These are phyloP conservation scores for Tympanoctomys barrerae DNA, from an alignment of 2,797 vertebrate genomes.

Conservation along the genomic window DNA sequence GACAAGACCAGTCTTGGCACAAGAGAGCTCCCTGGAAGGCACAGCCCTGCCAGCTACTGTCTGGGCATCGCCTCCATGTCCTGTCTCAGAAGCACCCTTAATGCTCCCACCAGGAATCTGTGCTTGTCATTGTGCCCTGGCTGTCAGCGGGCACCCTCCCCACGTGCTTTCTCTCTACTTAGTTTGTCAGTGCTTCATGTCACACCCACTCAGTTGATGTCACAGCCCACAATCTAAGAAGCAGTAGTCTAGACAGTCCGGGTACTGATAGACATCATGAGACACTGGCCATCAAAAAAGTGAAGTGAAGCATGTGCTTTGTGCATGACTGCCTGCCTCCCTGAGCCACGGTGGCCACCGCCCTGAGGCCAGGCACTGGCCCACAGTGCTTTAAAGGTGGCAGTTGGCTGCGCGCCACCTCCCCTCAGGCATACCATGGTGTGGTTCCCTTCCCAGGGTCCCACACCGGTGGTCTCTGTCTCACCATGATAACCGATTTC, in stretches of 20 bases:
- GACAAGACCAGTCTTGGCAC: not conserved
- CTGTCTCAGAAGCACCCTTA: not conserved
- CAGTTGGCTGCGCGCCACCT: fast-evolving
- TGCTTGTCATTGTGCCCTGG: fast-evolving
- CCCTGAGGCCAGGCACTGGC: not conserved
- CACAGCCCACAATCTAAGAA: not conserved
- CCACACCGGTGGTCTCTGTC: not conserved
- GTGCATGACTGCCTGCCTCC: slow-evolving; percentile 11
- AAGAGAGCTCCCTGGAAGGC: not conserved
- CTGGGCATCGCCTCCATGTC: fast-evolving
- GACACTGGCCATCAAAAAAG: slow-evolving; percentile 37
- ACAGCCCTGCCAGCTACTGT: not conserved
- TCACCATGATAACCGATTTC: not conserved
- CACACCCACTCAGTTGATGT: not conserved
- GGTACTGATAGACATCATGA: not conserved
- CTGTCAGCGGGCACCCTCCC: not conserved
- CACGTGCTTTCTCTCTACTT: not conserved
- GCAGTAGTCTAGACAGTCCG: slow-evolving; percentile 16
- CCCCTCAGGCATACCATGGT: fast-evolving
- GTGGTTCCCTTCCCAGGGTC: not conserved
- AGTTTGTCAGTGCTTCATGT: not conserved
- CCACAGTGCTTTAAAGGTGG: not conserved
- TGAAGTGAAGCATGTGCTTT: not conserved
- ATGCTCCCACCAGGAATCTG: fast-evolving
- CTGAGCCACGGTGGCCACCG: fast-evolving